Percentiles rank a stretch among this genome's conserved stretches.
Conservation (phyloP, 2,797 vertebrate species). For the Sebastes trivittatus region DNA sequence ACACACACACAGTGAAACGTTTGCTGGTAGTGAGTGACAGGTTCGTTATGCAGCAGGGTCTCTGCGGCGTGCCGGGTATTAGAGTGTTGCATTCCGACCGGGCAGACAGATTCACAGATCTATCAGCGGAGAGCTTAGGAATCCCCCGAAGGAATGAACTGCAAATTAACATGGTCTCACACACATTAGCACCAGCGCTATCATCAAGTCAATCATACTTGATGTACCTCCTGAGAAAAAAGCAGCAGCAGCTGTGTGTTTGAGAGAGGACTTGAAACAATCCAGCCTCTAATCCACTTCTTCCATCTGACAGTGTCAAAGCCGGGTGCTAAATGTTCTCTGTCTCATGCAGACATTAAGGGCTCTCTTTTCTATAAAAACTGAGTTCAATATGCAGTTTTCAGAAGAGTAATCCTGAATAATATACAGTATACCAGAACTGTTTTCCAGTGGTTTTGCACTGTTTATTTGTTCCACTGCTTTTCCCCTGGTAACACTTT, state of each 20-base stretch:
- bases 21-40: slow-evolving; percentile 60
- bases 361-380: neutral
- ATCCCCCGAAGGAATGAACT: slow-evolving; percentile 52
- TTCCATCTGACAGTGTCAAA: slow-evolving; percentile 7
- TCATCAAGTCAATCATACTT: slow-evolving; percentile 62
- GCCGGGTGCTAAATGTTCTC: neutral
- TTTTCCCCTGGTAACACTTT: no score
- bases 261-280: slow-evolving; percentile 42
- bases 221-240: slow-evolving; percentile 33
- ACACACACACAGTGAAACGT: neutral
- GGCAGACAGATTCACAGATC: slow-evolving; percentile 66
- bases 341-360: neutral
- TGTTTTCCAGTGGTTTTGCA: no score
- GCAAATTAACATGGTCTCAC: slow-evolving; percentile 69
- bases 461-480: no score
- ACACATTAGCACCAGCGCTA: slow-evolving; percentile 64
- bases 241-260: slow-evolving; percentile 54
- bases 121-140: slow-evolving; percentile 59
- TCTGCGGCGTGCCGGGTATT: slow-evolving; percentile 49
- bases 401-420: neutral
- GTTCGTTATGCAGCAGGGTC: slow-evolving; percentile 60
- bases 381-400: neutral
- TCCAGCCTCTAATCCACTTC: slow-evolving; percentile 33
- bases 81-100: slow-evolving; percentile 57
- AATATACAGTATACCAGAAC: neutral